A percentile compares a stretch with the other conserved stretches of the same genome.
phyloP scores from a whole-genome alignment of 2,888 invertebrate species.

The Amblyjoppa fuscipennis region DNA sequence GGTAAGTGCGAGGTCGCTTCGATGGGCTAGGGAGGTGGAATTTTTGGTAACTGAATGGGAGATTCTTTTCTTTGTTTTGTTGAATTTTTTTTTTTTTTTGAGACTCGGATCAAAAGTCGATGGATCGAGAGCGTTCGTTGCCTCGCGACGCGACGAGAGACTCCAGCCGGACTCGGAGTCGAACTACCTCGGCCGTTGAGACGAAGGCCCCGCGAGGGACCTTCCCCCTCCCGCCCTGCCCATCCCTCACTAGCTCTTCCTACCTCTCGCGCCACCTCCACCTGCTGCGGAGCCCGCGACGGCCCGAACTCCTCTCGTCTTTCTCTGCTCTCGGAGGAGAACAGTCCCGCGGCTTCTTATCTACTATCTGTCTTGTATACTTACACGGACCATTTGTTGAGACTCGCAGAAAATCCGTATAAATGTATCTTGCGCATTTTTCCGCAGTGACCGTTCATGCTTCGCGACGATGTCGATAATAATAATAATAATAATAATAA shows the following conservation, averaged over 20 bases:
- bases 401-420: background rate
- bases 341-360: background rate
- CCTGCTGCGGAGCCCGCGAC: constrained; percentile 65
- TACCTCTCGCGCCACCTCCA: constrained; percentile 65
- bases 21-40: background rate
- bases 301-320: constrained; percentile 46
- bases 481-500: too few species aligned
- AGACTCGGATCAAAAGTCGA: constrained; percentile 1
- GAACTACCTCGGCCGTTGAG: constrained; percentile 76
- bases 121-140: constrained; percentile 55
- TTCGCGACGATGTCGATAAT: too few species aligned
- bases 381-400: background rate
- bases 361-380: background rate
- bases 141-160: constrained; percentile 73
- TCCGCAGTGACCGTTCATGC: too few species aligned
- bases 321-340: constrained; percentile 16
- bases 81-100: background rate
- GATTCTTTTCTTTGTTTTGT: background rate
- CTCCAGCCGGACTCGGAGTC: constrained; percentile 75
- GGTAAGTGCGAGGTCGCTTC: too few species aligned
- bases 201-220: constrained; percentile 75
- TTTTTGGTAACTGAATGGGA: background rate
- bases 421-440: background rate
- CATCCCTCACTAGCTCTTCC: constrained; percentile 54
- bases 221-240: constrained; percentile 62